A percentile compares a stretch with the other conserved stretches of the same genome.
Conservation (phyloP, 2,113 vertebrate species). For the Megaceryle maxima region DNA sequence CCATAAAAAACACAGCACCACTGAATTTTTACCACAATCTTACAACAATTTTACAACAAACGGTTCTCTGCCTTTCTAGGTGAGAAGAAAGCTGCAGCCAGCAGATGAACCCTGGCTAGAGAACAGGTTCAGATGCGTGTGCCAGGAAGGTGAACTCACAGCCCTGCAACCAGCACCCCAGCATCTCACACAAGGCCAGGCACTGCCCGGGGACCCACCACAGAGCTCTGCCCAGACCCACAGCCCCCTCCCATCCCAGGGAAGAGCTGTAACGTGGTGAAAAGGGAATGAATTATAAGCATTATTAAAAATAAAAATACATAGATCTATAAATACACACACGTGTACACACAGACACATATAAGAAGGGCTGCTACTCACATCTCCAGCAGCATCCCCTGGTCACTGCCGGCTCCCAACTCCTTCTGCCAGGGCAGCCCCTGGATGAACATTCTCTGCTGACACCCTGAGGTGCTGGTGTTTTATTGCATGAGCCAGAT, state of each 20-base stretch:
- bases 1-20: not conserved
- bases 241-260: accelerated
- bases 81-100: not conserved
- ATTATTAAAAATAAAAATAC: not conserved
- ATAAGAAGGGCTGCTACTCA: not conserved
- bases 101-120: not conserved
- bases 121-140: accelerated
- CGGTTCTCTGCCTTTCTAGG: not conserved
- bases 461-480: not conserved
- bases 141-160: not conserved
- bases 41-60: not conserved
- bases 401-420: not conserved
- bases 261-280: not conserved
- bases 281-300: not conserved
- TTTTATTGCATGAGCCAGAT: not conserved
- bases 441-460: not conserved
- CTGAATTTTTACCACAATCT: not conserved
- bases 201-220: not conserved
- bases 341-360: accelerated
- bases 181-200: too few species aligned
- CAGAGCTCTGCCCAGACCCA: not conserved
- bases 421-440: not conserved
- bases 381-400: not conserved
- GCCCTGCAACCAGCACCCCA: accelerated
- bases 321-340: too few species aligned